Conservation (phyloP, 2,888 invertebrate genomes). For the Adelognathus sp. region DNA sequence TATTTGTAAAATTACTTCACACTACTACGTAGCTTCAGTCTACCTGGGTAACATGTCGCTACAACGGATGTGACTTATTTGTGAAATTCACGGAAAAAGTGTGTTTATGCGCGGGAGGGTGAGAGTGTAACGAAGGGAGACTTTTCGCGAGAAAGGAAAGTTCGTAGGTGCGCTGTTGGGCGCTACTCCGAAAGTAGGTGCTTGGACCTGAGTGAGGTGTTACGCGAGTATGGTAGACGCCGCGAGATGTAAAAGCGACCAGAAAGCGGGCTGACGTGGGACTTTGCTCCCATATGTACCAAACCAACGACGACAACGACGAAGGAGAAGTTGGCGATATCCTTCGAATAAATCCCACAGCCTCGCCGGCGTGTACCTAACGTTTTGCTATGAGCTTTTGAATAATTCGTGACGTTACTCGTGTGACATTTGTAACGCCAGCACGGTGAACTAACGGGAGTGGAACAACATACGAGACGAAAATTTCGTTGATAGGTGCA, state of each 20-base stretch:
- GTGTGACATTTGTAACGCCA: slow-evolving; percentile 21
- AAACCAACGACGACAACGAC: slow-evolving; percentile 1
- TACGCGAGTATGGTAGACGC: slow-evolving; percentile 42
- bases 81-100: slow-evolving; percentile 34
- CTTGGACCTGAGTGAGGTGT: slow-evolving; percentile 49
- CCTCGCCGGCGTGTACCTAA: not conserved
- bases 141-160: slow-evolving; percentile 39
- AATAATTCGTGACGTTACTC: slow-evolving; percentile 43
- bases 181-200: slow-evolving; percentile 35
- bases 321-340: slow-evolving; percentile 26
- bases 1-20: slow-evolving; percentile 46
- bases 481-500: slow-evolving; percentile 13
- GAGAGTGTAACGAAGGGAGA: not conserved
- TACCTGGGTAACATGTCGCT: not conserved
- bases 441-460: not conserved
- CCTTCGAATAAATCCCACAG: slow-evolving; percentile 42
- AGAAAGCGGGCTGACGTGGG: slow-evolving; percentile 30
- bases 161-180: slow-evolving; percentile 24
- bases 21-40: not conserved
- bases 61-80: slow-evolving; percentile 10
- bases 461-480: slow-evolving; percentile 13
- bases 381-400: slow-evolving; percentile 23
- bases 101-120: not conserved
- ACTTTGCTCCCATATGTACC: not conserved
- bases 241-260: slow-evolving; percentile 34